Evolutionary conservation across 2,797 vertebrate genomes (phyloP).

Genomic region (Thalassophryne amazonica): DNA sequence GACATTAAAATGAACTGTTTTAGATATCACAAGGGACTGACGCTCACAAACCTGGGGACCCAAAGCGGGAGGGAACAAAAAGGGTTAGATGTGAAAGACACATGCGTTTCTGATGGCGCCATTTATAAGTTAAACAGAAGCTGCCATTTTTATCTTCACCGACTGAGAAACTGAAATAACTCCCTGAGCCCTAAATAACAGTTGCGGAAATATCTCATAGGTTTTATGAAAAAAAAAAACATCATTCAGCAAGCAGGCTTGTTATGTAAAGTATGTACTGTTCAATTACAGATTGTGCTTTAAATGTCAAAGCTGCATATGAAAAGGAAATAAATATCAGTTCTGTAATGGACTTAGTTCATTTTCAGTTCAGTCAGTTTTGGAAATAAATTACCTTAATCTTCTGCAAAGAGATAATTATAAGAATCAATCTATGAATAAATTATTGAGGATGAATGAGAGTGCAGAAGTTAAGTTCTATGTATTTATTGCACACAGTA

Average conservation of each 20-base stretch:
- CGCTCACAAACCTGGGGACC: neutral
- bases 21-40: slow-evolving; percentile 42
- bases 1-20: slow-evolving; percentile 28
- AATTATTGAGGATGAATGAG: slow-evolving; percentile 4
- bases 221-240: neutral
- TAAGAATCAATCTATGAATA: slow-evolving; percentile 19
- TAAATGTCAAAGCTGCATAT: slow-evolving; percentile 9
- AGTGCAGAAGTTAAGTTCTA: neutral
- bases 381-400: slow-evolving; percentile 15
- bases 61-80: neutral
- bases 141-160: slow-evolving; percentile 6
- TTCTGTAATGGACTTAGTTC: slow-evolving; percentile 9
- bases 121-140: slow-evolving; percentile 1
- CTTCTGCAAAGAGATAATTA: slow-evolving; percentile 23
- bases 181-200: slow-evolving; percentile 4
- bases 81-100: neutral
- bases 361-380: slow-evolving; percentile 1
- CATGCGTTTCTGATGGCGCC: slow-evolving; percentile 13
- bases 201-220: neutral
- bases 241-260: neutral
- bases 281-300: slow-evolving; percentile 25
- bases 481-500: neutral
- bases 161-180: slow-evolving; percentile 2
- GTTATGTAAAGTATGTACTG: slow-evolving; percentile 13
- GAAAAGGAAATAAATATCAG: slow-evolving; percentile 16